Base-by-base conservation (phyloP, 2,888 invertebrate genomes). In the Pinctada fucata region DNA sequence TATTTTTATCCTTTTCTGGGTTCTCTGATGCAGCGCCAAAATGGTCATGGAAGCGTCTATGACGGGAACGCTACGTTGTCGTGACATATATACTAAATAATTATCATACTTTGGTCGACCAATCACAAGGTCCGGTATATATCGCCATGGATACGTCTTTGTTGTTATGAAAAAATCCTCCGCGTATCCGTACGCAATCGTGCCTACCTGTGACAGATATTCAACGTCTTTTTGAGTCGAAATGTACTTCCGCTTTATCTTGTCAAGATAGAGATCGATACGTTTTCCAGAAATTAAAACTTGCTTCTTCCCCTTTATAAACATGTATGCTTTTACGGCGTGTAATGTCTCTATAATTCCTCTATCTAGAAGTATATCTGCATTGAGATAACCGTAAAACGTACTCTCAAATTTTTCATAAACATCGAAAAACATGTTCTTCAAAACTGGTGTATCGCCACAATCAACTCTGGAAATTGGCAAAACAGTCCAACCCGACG, bases 141-240 rank as follows among this genome's bases (percentile, higher is more conserved):
- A 50, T 51, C 51, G 49, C 78, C 78, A 78, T 13, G 73, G 69
- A 70, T 67, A 78, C 48, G 48, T 58, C 3, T 51, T 63, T 3
- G 67, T 78, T 13, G 58, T 63, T 10, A 78, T 73, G 48, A 78
- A 78, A 78, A 72, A 78, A 52, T 78, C 78, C n/a, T 69, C 68
- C 3, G 78, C 73, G 16, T 74, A 74, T n/a, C 72, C 73, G 13
- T 74, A 69, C 5, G 78, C 67, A 45, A 78, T 50, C 6, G 16
- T 45, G 1, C 78, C 73, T 31, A 64, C 63, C 47, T n/a, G 67
- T 8, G 31, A 63, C 10, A 73, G 10, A 5, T 47, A 65, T 8
- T 69, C 66, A 65, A 78, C 31, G n/a, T 78, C 50, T n/a, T 10
- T 69, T 45, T 67, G 51, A 0, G 67, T 58, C 5, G 16, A n/a